Base-by-base conservation (phyloP, 2,113 vertebrate genomes). In the Gadus chalcogrammus region DNA sequence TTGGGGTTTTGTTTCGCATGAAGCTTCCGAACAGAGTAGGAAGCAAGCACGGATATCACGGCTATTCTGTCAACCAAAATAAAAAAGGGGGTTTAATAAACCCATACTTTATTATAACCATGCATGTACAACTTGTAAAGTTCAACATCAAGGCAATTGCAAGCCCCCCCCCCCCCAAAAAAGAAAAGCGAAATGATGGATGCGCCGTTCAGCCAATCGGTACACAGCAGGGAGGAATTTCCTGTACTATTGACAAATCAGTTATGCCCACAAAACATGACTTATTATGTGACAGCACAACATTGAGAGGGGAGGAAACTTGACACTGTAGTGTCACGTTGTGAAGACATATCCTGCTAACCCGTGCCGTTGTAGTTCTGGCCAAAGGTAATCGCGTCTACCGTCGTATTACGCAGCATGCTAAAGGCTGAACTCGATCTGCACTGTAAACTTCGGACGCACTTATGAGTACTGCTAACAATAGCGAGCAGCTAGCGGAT, bases 271-370 rank as follows among this genome's bases (percentile, higher is more conserved):
- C 42, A 9, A 48, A 48, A 48, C 42, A 48, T 13, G 9, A 48
- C 42, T 48, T 48, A 48, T 48, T 48, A 48, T 48, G 42, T 48
- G 42, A 88, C 84, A 85, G 87, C 88, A 85, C 82, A 89, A 84
- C 84, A 83, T 17, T 5, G 69, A 87, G 85, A 79, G 87, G 78
- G 90, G 91, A 87, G 90, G 87, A 79, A 92, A 93, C 87, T 93
- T 93, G 89, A 48, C 42, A 48, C 42, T 48, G 31, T 35, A 9
- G 42, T 48, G 42, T 48, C 42, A 48, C 42, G 42, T 48, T 48
- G 9, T 48, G 42, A 48, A 48, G 42, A 48, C 12, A 2, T 48
- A 48, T 48, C 12, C 42, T 48, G 42, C 42, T 9, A 48, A 48
- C 42, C 42, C 42, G 42, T 48, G 42, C 42, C 12, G 42, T 48